Conservation (phyloP, 2,797 vertebrate genomes). For the Mico argentatus region DNA sequence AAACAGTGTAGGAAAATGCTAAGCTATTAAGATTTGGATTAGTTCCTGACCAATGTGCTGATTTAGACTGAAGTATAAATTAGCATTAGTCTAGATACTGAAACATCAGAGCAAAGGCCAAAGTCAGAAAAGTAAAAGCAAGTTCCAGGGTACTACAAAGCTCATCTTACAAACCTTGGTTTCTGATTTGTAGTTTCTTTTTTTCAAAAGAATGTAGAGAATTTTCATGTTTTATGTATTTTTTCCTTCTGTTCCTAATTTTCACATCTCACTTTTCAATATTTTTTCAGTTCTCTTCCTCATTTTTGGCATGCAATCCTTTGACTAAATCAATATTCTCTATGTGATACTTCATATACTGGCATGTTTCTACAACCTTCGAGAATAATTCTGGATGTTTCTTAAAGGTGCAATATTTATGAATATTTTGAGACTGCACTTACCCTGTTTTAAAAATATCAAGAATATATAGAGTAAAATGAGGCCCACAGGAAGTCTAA, state of each 20-base stretch:
- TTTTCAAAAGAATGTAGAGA: background rate
- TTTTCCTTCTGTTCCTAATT: background rate
- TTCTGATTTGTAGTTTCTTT: background rate
- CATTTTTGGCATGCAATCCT: background rate
- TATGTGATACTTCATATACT: background rate
- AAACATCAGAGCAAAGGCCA: background rate
- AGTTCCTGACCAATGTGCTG: background rate
- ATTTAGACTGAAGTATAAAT: background rate
- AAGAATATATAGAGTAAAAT: background rate
- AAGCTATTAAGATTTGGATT: background rate
- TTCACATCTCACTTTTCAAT: background rate
- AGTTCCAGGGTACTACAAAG: background rate
- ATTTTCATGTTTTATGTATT: background rate
- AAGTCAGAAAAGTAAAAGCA: background rate
- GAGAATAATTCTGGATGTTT: background rate
- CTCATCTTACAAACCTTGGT: background rate
- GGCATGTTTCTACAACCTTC: background rate
- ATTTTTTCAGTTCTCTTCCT: background rate
- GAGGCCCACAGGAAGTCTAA: background rate
- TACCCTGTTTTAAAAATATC: background rate
- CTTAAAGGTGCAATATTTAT: background rate
- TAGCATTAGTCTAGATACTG: background rate
- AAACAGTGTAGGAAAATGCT: slow-evolving; percentile 9
- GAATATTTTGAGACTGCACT: background rate
- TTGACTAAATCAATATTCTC: background rate